Conservation (phyloP, 2,113 vertebrate genomes). For the Chloropsis hardwickii region DNA sequence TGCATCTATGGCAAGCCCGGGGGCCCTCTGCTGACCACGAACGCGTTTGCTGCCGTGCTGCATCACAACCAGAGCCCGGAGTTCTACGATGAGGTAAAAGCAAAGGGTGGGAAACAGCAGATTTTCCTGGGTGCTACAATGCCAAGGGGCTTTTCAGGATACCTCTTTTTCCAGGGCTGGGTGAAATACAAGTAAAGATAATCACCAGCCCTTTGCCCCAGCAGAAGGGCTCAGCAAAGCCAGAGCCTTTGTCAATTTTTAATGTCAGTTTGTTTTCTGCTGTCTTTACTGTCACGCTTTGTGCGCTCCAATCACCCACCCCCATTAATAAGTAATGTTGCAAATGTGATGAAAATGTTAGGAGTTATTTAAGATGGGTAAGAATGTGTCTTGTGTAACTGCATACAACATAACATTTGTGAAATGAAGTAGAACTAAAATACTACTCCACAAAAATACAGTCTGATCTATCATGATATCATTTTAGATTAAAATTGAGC, state of each 20-base stretch:
- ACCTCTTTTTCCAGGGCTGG: background rate
- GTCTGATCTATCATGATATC: slow-evolving; percentile 53
- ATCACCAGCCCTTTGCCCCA: background rate
- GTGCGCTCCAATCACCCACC: slow-evolving; percentile 42
- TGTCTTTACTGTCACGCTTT: slow-evolving; percentile 35
- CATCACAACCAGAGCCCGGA: slow-evolving; percentile 97
- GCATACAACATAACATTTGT: background rate
- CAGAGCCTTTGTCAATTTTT: background rate
- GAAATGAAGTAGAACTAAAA: slow-evolving; percentile 5
- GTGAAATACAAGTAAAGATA: background rate
- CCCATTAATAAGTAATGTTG: slow-evolving; percentile 49
- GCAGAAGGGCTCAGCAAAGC: background rate
- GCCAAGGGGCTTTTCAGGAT: background rate
- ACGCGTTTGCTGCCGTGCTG: slow-evolving; percentile 81
- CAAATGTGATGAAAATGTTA: background rate
- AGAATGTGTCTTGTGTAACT: background rate
- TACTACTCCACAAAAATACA: slow-evolving; percentile 32
- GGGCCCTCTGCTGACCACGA: slow-evolving; percentile 81
- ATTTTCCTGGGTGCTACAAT: background rate
- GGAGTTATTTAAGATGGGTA: background rate
- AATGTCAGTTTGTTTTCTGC: slow-evolving; percentile 1
- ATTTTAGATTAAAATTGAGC: slow-evolving; percentile 91
- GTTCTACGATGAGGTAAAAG: slow-evolving; percentile 95
- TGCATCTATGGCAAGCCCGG: slow-evolving; percentile 94
- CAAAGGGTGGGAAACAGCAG: background rate